Evolutionary conservation across 2,888 invertebrate genomes (phyloP), one percentile per base, ranked within the genome.

Genomic region (Cryptocheilus praepositus): DNA sequence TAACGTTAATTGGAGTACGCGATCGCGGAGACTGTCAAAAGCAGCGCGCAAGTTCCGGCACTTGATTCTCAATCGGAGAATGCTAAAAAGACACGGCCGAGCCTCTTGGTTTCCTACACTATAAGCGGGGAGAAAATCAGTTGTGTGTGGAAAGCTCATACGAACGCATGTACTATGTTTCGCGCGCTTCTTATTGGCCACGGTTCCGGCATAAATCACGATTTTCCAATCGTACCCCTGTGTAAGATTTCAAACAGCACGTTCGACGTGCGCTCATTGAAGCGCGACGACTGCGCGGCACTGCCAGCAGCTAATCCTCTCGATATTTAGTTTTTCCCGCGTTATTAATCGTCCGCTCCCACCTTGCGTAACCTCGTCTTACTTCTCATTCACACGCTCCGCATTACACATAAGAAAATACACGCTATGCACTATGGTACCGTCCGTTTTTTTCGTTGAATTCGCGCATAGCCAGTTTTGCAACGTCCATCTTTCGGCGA

Each of bases 251-350:
- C 36, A 11, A 49, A 49, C 45, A 25, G 36, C 54, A 25, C 44
- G 44, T 52, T 44, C 61, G 57, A 19, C 25, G 28, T 21, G 64
- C 28, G 58, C 55, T 64, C 65, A 25, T 52, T 53, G 65, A 60
- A 57, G 67, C 69, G 69, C 60, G 49, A 11, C 53, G 49, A 54
- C 36, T 28, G 52, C 49, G n/a, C 65, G n/a, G 16, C 51, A 28
- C 52, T 54, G 58, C 44, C 61, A 21, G 51, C n/a, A 36, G 66
- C 55, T 70, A 66, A 70, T 67, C 62, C 55, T 56, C 45, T 56
- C 67, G 70, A 70, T 62, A 43, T 63, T 59, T 53, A 44, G 22
- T 55, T 62, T 70, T 67, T 62, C 69, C 57, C 59, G 69, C 66
- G 66, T 61, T 25, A 49, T 49, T 49, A 49, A 49, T 49, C 49